Evolutionary conservation across 2,113 vertebrate genomes (phyloP), one percentile per base, ranked within the genome.

Genomic region (Trogon melanurus): DNA sequence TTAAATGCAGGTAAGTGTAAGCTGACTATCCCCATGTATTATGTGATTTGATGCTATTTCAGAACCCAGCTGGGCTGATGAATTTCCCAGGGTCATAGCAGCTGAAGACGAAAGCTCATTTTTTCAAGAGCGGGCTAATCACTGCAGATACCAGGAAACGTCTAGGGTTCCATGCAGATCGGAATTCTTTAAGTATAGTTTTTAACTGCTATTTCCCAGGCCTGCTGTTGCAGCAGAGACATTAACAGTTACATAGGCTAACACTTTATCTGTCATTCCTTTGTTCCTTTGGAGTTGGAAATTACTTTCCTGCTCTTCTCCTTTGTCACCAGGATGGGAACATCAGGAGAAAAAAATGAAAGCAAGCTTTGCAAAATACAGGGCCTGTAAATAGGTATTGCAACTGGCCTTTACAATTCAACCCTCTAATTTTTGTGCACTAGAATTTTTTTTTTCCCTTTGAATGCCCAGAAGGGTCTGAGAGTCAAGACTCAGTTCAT

Each of bases 1-100:
- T 97, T 96, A 96, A 97, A 97, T 54, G 76, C 89, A 97, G 96
- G 97, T 97, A 96, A 96, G 86, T 95, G 48, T 73, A 89, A 93
- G 50, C 26, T 64, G 76, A 85, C 75, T 97, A 44, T 91, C 79
- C 85, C 75, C n/a, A 51, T 67, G 91, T 56, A 95, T 89, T 92
- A 18, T 61, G 57, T 41, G 82, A 88, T 85, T 86, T 94, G 92
- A 91, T 85, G 79, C 57, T 56, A 90, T 54, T 26, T 45, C 27
- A 72, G 71, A 70, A 64, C 32, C 51, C 79, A 69, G 69, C 76
- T 71, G n/a, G 41, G 73, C 54, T 83, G 50, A 44, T 73, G 67
- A 80, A 74, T 36, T 56, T 71, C 73, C n/a, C 27, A 45, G 72
- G 50, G 62, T 56, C 71, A 36, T 13, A 62, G 61, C 53, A 80